A percentile compares a stretch with the other conserved stretches of the same genome.
Evolutionary conservation across 1,140 invertebrate genomes (phyloP).

Genomic region (Hermetia illucens): DNA sequence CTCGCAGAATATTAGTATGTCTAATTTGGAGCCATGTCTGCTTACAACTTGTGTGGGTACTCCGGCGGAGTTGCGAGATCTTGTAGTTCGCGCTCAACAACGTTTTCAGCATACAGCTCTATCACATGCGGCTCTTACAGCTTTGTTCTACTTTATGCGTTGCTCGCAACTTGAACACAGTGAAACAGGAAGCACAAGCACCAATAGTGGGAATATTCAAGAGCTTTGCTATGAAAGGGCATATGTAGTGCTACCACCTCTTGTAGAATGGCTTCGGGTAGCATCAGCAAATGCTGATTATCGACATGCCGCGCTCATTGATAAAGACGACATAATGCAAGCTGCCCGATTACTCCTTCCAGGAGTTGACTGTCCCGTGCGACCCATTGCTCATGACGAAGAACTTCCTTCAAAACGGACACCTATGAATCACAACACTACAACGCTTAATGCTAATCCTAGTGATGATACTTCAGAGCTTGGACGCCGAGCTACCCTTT

Average conservation of each 20-base stretch:
- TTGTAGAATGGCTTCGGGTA: slow-evolving; percentile 77
- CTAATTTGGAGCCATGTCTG: slow-evolving; percentile 38
- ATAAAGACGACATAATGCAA: slow-evolving; percentile 78
- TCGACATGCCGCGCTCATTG: slow-evolving; percentile 59
- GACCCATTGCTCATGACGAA: slow-evolving; percentile 44
- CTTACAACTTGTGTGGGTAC: slow-evolving; percentile 81
- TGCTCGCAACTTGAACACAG: slow-evolving; percentile 60
- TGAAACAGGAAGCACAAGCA: slow-evolving; percentile 20
- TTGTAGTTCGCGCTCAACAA: slow-evolving; percentile 44
- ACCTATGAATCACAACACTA: slow-evolving; percentile 9
- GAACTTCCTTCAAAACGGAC: slow-evolving; percentile 30
- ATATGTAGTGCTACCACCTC: slow-evolving; percentile 70
- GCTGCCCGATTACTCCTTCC: slow-evolving; percentile 71
- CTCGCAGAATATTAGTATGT: slow-evolving; percentile 18
- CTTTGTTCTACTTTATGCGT: slow-evolving; percentile 81
- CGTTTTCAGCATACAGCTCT: slow-evolving; percentile 39
- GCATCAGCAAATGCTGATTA: slow-evolving; percentile 68
- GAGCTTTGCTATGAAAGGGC: slow-evolving; percentile 75
- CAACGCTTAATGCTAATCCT: slow-evolving; percentile 9
- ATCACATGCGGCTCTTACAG: slow-evolving; percentile 53
- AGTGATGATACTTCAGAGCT: slow-evolving; percentile 26
- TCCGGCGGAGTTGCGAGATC: slow-evolving; percentile 56
- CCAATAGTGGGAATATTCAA: slow-evolving; percentile 36
- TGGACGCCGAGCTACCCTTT: slow-evolving; percentile 47
- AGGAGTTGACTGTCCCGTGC: slow-evolving; percentile 73